Base-by-base conservation (phyloP, 2,797 vertebrate species). In the Benthosema pterotum region DNA sequence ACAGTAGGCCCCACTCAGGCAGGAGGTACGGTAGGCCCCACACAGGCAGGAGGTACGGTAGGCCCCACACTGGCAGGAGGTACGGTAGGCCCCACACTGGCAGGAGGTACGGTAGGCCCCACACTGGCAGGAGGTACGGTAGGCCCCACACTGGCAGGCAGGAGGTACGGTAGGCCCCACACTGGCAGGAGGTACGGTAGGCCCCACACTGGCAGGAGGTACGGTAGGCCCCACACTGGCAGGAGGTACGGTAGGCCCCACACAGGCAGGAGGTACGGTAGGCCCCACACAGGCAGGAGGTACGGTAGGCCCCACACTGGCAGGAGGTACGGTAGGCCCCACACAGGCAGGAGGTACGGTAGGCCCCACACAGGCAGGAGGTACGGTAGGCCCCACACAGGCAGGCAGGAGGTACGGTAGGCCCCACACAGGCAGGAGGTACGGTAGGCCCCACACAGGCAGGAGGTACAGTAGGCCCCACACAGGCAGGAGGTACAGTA, bases 91-190 rank as follows among this genome's bases (percentile, higher is more conserved):
- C 45, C 49, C 48, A 32, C 9, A 11, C 5, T n/a, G n/a, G n/a
- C n/a, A n/a, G n/a, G n/a, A n/a, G n/a, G n/a, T n/a, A n/a, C n/a
- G n/a, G n/a, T n/a, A n/a, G n/a, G n/a, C n/a, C n/a, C n/a, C n/a
- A n/a, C 98, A 99, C 84, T 99, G 98, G 98, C 97, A 99, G 84
- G 97, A 99, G 96, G 97, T n/a, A n/a, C n/a, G n/a, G n/a, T 99
- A 86, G 64, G 74, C 59, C 45, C 49, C 48, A 32, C 9, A 11
- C 5, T n/a, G n/a, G n/a, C n/a, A n/a, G n/a, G n/a, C n/a, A n/a
- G n/a, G n/a, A n/a, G n/a, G n/a, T n/a, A n/a, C n/a, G n/a, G n/a
- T n/a, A n/a, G n/a, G n/a, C n/a, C n/a, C n/a, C n/a, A n/a, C 98
- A 99, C 84, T 99, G 98, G 98, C 97, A 99, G 84, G 97, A 99